A percentile compares a stretch with the other conserved stretches of the same genome.
Conservation (phyloP, 1,140 invertebrate species). For the Geopemphigus sp. region DNA sequence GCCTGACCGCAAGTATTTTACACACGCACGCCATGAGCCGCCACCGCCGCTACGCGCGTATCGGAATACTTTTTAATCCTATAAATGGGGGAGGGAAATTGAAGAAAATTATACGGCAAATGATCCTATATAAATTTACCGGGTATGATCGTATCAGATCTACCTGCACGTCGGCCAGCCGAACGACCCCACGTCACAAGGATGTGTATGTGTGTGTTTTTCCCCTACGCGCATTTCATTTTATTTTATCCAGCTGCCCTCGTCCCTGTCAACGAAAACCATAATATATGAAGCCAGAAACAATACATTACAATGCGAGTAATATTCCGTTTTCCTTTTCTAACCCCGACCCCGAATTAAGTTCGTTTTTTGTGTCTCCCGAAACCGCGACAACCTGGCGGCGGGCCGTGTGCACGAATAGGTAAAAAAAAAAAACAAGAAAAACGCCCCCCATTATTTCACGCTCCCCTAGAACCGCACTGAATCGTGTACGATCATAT, state of each 20-base stretch:
- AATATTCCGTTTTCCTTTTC: constrained; percentile 23
- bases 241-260: constrained; percentile 34
- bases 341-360: constrained; percentile 15
- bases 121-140: constrained; percentile 41
- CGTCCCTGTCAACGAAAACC: constrained; percentile 36
- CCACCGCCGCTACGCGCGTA: neutral
- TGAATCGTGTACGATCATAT: neutral
- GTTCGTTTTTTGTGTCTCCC: constrained; percentile 6
- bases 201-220: neutral
- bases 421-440: neutral
- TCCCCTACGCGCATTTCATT: neutral
- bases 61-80: constrained; percentile 45
- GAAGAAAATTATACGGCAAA: constrained; percentile 9
- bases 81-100: constrained; percentile 20
- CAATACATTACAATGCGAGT: constrained; percentile 29
- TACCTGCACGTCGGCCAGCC: constrained; percentile 17
- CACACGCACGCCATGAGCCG: neutral
- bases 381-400: neutral
- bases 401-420: neutral
- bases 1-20: neutral
- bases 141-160: constrained; percentile 22
- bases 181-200: constrained; percentile 11
- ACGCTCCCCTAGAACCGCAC: neutral
- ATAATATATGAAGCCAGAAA: constrained; percentile 24
- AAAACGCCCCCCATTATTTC: neutral